Evolutionary conservation across 2,888 invertebrate species (phyloP).

Genomic region (Notocelia uddmanniana): DNA sequence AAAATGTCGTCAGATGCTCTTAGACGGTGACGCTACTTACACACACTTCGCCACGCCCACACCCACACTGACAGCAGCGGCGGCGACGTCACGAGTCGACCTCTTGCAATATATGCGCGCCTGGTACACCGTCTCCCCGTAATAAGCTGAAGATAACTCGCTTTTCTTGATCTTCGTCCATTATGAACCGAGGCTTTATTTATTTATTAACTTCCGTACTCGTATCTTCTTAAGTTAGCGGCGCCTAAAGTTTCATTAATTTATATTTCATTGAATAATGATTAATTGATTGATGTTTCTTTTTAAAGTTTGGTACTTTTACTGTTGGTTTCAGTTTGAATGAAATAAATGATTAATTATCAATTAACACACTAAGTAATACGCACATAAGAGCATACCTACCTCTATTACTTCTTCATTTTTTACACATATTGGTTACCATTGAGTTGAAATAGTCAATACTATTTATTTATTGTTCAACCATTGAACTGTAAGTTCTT

Average conservation of each 20-base stretch:
- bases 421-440: neutral
- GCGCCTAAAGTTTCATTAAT: slow-evolving; percentile 29
- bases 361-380: too few relatives aligned
- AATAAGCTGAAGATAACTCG: slow-evolving; percentile 85
- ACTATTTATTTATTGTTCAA: neutral
- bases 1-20: slow-evolving; percentile 58
- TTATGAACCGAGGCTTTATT: slow-evolving; percentile 69
- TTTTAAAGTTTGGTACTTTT: neutral
- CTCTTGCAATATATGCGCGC: slow-evolving; percentile 75
- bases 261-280: neutral
- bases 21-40: slow-evolving; percentile 73
- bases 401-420: neutral
- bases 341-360: neutral
- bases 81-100: slow-evolving; percentile 75
- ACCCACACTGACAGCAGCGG: slow-evolving; percentile 55
- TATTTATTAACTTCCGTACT: slow-evolving; percentile 72
- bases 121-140: slow-evolving; percentile 81
- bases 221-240: slow-evolving; percentile 62
- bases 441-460: neutral
- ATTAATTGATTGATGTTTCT: neutral
- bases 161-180: slow-evolving; percentile 78
- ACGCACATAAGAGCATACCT: too few relatives aligned
- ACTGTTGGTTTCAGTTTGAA: neutral
- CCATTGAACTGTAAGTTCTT: neutral
- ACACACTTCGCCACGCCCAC: slow-evolving; percentile 64